These are phyloP conservation scores for Camponotus vicinus DNA, from an alignment of 1,140 invertebrate species.

Conservation along the genomic window DNA sequence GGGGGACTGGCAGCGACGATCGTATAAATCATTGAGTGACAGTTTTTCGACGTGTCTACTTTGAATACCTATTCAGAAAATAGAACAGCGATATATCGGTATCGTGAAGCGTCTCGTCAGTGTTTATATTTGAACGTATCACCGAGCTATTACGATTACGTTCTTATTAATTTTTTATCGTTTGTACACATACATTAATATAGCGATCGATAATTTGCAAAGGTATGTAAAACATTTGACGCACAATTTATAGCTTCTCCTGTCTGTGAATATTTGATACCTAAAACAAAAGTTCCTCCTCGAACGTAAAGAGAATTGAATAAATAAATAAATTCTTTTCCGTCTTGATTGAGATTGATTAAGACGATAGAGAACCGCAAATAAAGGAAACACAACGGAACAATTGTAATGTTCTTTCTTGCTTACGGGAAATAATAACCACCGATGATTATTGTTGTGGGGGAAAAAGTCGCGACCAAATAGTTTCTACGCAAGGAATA, in stretches of 20 bases:
- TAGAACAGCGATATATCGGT: slow-evolving; percentile 75
- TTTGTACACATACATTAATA: not conserved
- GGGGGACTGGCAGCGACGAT: slow-evolving; percentile 63
- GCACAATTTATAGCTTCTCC: not conserved
- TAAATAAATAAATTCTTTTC: not conserved
- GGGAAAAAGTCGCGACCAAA: slow-evolving; percentile 37
- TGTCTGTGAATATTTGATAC: not conserved
- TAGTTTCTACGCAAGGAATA: slow-evolving; percentile 66
- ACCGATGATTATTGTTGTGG: slow-evolving; percentile 63
- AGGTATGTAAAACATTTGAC: not conserved
- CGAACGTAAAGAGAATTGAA: not conserved
- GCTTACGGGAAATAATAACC: slow-evolving; percentile 64
- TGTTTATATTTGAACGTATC: slow-evolving; percentile 59
- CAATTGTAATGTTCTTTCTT: slow-evolving; percentile 34
- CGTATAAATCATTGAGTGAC: slow-evolving; percentile 84
- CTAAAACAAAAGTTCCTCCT: not conserved
- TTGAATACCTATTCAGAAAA: slow-evolving; percentile 81
- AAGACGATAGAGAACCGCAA: not conserved
- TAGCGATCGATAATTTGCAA: not conserved
- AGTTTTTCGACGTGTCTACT: slow-evolving; percentile 80
- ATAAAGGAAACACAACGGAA: not conserved
- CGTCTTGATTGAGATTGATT: slow-evolving; percentile 16
- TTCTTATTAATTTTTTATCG: not conserved
- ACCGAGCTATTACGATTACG: not conserved
- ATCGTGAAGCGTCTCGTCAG: slow-evolving; percentile 17